Evolutionary conservation across 2,888 invertebrate genomes (phyloP), one percentile per base, ranked within the genome.

Genomic region (Tillus elongatus): DNA sequence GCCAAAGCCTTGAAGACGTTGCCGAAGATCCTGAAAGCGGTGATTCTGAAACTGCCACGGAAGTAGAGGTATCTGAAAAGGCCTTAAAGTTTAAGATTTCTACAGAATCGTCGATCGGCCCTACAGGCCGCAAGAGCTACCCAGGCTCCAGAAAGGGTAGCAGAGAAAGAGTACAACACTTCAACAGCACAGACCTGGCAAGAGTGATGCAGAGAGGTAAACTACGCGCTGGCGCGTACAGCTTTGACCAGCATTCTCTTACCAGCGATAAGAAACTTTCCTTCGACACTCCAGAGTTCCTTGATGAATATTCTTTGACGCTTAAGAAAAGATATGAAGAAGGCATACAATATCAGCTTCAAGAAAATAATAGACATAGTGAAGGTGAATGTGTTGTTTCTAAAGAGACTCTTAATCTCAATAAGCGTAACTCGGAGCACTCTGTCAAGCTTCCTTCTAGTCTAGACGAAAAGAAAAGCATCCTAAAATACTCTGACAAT

Each of bases 71-170:
- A 43, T 80, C 81, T 42, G 83, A 83, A 57, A 79, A 79, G 57
- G 74, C 82, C 2, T 70, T 82, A 26, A 82, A 82, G 56, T 82
- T 82, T 57, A 82, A 82, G 60, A 82, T 82, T 46, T 79, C 81
- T 19, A 82, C 82, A 1, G 82, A 82, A 55, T 73, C 75, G 37
- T 46, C 31, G 2, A 36, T 43, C 32, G 63, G 66, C 13, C 63
- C 53, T 11, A 54, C 64, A 3, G 72, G 72, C 1, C 61, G 79
- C 2, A 76, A 74, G 51, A 79, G 78, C 53, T 76, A 77, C 56
- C 78, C 79, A 0, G 75, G 75, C n/a, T 78, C 78, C 13, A 63
- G 79, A 11, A 80, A 80, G 57, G 79, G 79, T 4, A 78, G 78
- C 43, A 67, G 78, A 11, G 80, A 80, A 52, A 74, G 76, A 49